Base-by-base conservation (phyloP, 2,888 invertebrate genomes). In the Drosophila meridionalis region DNA sequence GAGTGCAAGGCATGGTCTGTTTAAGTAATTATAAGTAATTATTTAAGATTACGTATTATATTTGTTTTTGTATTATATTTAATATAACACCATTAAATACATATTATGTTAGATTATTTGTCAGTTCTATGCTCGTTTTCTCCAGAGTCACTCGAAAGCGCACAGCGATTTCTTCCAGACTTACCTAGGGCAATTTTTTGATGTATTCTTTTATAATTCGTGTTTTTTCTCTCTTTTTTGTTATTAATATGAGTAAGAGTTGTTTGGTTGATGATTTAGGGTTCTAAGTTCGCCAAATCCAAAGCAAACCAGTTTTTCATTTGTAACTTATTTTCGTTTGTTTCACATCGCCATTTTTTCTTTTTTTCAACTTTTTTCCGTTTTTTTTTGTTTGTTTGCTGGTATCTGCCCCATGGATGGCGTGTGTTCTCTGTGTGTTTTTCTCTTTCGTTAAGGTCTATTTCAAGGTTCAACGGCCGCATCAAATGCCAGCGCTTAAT, bases 241-340 rank as follows among this genome's bases (percentile, higher is more conserved):
- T 89, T 87, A 87, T 89, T 85, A 85, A 89, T 89, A 82, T 84
- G 84, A 89, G 89, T 87, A 80, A 85, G 87, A 82, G 82, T 82
- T 80, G 72, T 79, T 73, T 73, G 72, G 56, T 43, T 74, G 76
- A 76, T 79, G 76, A 79, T 76, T 82, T 69, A 57, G 64, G 72
- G 85, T 87, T 89, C 89, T 85, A 81, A 88, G 80, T 84, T 87
- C 69, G 83, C 86, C 69, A 80, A 89, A 85, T 76, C 76, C 82
- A 82, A 85, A 89, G 80, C 85, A 89, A 85, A 85, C 85, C 85
- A 89, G 85, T 85, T 85, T 85, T 87, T 75, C 87, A 84, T 89
- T 82, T 89, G 77, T 82, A 87, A 83, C 84, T 87, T 89, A 82
- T 82, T 87, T 84, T 89, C 71, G 87, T 84, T 80, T 73, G 73